Percentiles rank a stretch among this genome's conserved stretches.
phyloP scores from a whole-genome alignment of 2,113 vertebrate species.

The Archocentrus centrarchus region DNA sequence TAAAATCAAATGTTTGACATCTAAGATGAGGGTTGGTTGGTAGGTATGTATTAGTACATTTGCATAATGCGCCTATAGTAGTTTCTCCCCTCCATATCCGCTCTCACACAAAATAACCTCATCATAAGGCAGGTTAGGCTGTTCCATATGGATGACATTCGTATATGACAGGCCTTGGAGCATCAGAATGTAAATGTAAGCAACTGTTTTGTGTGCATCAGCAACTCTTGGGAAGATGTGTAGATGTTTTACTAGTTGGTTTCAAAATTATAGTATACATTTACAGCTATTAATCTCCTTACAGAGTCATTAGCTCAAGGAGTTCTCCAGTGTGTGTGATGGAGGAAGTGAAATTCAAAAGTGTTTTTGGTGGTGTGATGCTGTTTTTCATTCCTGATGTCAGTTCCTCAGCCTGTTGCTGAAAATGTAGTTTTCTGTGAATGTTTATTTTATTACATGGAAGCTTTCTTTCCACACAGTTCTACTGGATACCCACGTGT shows the following conservation, averaged over 20 bases:
- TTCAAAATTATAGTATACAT: not conserved
- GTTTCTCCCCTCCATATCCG: constrained; percentile 16
- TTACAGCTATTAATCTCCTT: not conserved
- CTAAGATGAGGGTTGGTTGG: not conserved
- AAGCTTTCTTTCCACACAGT: not conserved
- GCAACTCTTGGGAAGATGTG: constrained; percentile 27
- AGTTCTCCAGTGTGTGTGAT: not conserved
- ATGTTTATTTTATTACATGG: constrained; percentile 10
- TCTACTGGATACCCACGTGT: not conserved
- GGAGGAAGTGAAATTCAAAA: not conserved
- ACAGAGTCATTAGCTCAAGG: not conserved
- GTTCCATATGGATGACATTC: constrained; percentile 70
- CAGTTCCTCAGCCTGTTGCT: not conserved
- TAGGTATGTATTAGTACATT: not conserved
- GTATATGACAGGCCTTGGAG: constrained; percentile 25
- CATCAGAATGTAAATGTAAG: constrained; percentile 67
- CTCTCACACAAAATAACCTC: constrained; percentile 24
- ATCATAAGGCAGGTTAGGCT: constrained; percentile 51
- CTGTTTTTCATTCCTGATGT: not conserved
- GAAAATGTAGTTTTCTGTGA: not conserved
- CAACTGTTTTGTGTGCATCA: constrained; percentile 58
- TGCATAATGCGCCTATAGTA: constrained; percentile 6
- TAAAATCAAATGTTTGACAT: constrained; percentile 30
- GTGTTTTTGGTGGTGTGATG: not conserved
- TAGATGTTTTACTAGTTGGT: constrained; percentile 6